These are phyloP conservation scores for Pheucticus melanocephalus DNA, from an alignment of 2,113 vertebrate genomes.

Conservation along the genomic window DNA sequence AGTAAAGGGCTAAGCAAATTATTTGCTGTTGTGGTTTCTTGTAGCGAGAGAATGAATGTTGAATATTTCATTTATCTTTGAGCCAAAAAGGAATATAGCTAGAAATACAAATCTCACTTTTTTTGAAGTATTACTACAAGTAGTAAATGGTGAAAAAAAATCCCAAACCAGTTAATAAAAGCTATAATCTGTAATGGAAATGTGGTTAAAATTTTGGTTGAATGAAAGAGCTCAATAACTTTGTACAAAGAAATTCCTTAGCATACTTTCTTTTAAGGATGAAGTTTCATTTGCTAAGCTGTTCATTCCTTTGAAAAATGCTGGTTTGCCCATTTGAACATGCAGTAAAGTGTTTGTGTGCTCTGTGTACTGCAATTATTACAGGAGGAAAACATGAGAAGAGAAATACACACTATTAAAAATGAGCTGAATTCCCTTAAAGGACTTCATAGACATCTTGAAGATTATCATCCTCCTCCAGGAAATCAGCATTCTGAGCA, in stretches of 20 bases:
- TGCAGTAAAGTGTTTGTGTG: background rate
- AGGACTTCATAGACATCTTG: conserved; percentile 59
- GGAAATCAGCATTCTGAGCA: conserved; percentile 41
- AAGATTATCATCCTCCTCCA: conserved; percentile 49
- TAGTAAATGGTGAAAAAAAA: background rate
- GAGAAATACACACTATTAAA: conserved; percentile 66
- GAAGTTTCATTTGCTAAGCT: background rate
- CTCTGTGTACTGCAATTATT: conserved; percentile 27
- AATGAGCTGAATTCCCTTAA: conserved; percentile 69
- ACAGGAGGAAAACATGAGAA: conserved; percentile 73
- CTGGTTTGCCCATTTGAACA: background rate
- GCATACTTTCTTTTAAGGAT: background rate
- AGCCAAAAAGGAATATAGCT: background rate
- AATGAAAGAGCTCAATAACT: background rate
- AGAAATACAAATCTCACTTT: background rate
- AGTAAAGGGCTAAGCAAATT: background rate
- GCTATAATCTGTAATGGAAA: background rate
- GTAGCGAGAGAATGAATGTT: background rate
- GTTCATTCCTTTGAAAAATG: background rate
- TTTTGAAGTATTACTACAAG: background rate
- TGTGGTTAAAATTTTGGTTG: background rate
- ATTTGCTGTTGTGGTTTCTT: background rate
- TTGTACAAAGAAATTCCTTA: background rate
- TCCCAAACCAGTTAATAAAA: background rate
- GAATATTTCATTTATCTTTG: background rate